Evolutionary conservation across 2,797 vertebrate species (phyloP).

Genomic region (Mareca strepera): DNA sequence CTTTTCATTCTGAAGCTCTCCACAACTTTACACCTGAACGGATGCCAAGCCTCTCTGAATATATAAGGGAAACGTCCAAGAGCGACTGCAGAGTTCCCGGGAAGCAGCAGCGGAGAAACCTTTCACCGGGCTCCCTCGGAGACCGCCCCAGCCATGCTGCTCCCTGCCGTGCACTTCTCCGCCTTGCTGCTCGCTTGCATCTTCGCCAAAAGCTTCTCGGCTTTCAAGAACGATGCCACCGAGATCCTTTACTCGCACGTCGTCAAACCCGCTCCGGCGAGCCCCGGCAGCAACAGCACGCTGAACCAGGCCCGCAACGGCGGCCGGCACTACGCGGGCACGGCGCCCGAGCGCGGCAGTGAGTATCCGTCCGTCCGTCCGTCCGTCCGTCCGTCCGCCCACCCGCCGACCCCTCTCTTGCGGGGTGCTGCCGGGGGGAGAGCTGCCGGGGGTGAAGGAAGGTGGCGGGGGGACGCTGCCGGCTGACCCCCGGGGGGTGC

Average conservation of each 20-base stretch:
- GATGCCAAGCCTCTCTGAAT: conserved; percentile 82
- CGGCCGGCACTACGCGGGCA: conserved; percentile 81
- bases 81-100: conserved; percentile 74
- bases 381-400: no score
- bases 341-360: conserved; percentile 85
- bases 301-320: conserved; percentile 92
- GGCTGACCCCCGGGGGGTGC: no score
- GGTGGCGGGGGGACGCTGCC: no score
- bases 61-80: conserved; percentile 80
- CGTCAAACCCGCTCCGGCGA: conserved; percentile 78
- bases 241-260: conserved; percentile 89
- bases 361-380: conserved; percentile 72
- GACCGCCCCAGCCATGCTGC: conserved; percentile 81
- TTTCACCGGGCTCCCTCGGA: conserved; percentile 55
- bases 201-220: conserved; percentile 84
- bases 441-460: no score
- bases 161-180: conserved; percentile 81
- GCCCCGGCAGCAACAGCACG: conserved; percentile 86
- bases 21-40: conserved; percentile 87
- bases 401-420: no score
- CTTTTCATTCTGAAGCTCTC: conserved; percentile 81
- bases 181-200: conserved; percentile 84
- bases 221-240: conserved; percentile 93
- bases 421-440: no score
- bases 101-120: conserved; percentile 64